Evolutionary conservation across 2,113 vertebrate species (phyloP), one percentile per base, ranked within the genome.

Genomic region (Toxotes chatareus): DNA sequence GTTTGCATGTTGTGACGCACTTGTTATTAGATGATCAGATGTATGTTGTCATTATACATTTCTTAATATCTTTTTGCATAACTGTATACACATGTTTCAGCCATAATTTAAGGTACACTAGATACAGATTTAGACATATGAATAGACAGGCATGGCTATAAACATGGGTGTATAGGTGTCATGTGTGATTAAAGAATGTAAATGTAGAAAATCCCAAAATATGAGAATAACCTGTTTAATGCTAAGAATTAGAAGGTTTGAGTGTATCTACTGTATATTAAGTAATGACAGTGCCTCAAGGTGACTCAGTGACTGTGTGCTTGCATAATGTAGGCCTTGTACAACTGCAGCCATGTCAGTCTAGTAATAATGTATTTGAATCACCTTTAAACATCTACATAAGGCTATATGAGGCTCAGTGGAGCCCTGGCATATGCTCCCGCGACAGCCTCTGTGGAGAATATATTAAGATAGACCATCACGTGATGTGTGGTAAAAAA

Each of bases 341-440:
- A 47, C 77, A 46, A 70, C 78, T 73, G 73, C 73, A 72, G 46
- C 40, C 8, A 49, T 57, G 69, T 84, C 71, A 62, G 63, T 40
- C 34, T 70, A 36, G 62, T 70, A 57, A 75, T 86, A 76, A 81
- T 85, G 67, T 61, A 80, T 91, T 57, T 84, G 79, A 85, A 88
- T 78, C 79, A 77, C 75, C 61, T 75, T 83, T 73, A 69, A 68
- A 53, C 70, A 84, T 90, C 76, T 73, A 70, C 77, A 84, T 80
- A 64, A 79, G 74, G 79, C 63, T 75, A 51, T 78, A 82, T 69
- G 57, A 55, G 73, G 27, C 76, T 84, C 80, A 73, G 71, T 57
- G 63, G 71, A 83, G 66, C 69, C 62, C 46, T 61, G 65, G 65
- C 85, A 82, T 82, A 86, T 85, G 85, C 66, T 85, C 70, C 47